A percentile compares a stretch with the other conserved stretches of the same genome.
Evolutionary conservation across 2,888 invertebrate genomes (phyloP).

Genomic region (Dromius quadrimaculatus): DNA sequence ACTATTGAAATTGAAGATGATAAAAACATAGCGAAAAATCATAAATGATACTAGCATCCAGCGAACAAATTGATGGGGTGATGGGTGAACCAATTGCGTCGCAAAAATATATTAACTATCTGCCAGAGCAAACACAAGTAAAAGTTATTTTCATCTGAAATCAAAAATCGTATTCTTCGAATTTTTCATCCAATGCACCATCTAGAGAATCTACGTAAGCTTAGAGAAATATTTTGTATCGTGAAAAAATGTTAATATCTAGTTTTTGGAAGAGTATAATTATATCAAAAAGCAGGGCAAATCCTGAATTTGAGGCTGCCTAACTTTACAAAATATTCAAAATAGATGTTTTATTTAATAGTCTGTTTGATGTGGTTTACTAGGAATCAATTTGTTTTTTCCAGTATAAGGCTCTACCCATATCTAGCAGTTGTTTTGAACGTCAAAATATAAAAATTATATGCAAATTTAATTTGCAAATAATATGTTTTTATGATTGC

Average conservation of each 20-base stretch:
- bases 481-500: constrained; percentile 43
- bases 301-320: constrained; percentile 11
- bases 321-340: constrained; percentile 36
- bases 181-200: too few relatives aligned
- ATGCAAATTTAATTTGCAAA: constrained; percentile 48
- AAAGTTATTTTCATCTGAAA: too few relatives aligned
- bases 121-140: too few relatives aligned
- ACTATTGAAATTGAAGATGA: too few relatives aligned
- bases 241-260: constrained; percentile 14
- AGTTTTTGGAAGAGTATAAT: constrained; percentile 6
- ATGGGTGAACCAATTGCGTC: too few relatives aligned
- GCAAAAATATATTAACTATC: too few relatives aligned
- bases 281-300: constrained; percentile 13
- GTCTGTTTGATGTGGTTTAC: constrained; percentile 15
- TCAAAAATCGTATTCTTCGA: too few relatives aligned
- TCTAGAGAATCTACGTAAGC: too few relatives aligned
- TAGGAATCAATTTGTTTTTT: constrained; percentile 37
- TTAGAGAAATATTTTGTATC: too few relatives aligned
- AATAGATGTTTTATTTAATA: constrained; percentile 31
- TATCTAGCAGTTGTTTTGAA: constrained; percentile 26
- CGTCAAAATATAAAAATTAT: constrained; percentile 48
- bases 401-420: constrained; percentile 27
- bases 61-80: too few relatives aligned
- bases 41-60: too few relatives aligned
- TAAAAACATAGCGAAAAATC: too few relatives aligned